Base-by-base conservation (phyloP, 2,113 vertebrate genomes). In the Oxyruncus cristatus region DNA sequence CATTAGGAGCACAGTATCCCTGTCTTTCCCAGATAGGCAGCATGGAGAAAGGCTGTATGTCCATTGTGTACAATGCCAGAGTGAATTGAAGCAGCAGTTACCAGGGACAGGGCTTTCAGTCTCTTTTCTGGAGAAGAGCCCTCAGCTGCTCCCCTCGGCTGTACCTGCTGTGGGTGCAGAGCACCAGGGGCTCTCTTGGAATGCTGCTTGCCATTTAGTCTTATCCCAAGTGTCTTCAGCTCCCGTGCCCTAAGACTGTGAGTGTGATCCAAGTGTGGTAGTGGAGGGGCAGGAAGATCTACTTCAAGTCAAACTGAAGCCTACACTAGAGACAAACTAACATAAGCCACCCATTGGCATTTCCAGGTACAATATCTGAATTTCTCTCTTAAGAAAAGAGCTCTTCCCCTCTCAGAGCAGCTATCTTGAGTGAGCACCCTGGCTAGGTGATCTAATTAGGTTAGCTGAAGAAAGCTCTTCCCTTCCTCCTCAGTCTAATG, bases 171-270 rank as follows among this genome's bases (percentile, higher is more conserved):
- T 7, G 56, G n/a, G 13, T 42, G 7, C 28, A 74, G 46, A 70
- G 46, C 37, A 49, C 26, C 16, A n/a, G 28, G 24, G 19, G 12
- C 42, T 78, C 33, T 50, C 63, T 39, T 55, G 61, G 65, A 85
- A 13, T 33, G 37, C 17, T 14, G 28, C 22, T 76, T 70, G 30
- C 37, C 5, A 1, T 30, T 73, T 47, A 33, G 30, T 55, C 15
- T 55, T 44, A 71, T 30, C 15, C 49, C 46, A 47, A 50, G 42
- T 0, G 1, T 7, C 72, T 67, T 14, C 53, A 67, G 30, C 33
- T 80, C 17, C 0, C 0, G 7, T n/a, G 4, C 18, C 33, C 41
- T 42, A 37, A 27, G 24, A 62, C 41, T n/a, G n/a, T 5, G 49
- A 41, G 9, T 15, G 7, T 56, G 44, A 82, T 44, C 37, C 27